Evolutionary conservation across 2,113 vertebrate species (phyloP), one percentile per base, ranked within the genome.

Genomic region (Athene noctua): DNA sequence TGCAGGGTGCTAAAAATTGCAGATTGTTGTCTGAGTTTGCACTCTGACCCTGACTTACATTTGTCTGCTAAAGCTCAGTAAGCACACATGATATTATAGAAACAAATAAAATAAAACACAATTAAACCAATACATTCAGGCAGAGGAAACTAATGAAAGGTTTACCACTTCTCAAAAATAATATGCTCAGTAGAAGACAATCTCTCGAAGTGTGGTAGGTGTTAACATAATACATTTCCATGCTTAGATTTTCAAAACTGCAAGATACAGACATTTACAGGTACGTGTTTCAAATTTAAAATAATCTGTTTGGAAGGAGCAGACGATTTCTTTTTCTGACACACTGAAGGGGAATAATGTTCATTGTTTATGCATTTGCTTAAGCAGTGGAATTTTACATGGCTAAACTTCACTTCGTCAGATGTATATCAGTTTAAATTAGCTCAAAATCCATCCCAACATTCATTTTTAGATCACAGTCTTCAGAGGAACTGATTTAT

Each of bases 201-300:
- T 79, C 78, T 49, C 70, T 75, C 47, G 32, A 80, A 82, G 44
- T 7, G 23, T 66, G 49, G 23, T 70, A 70, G 66, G 40, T 70
- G 58, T 90, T 58, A 95, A 77, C 65, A 55, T 71, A 84, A 89
- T 78, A 59, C 32, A 40, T 91, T 94, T 52, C 47, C 61, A 87
- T 34, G 86, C 65, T 89, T 86, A 44, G 52, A 59, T 84, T 91
- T 92, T 88, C 74, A 91, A 96, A 96, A 68, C 74, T 70, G 66
- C 58, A 79, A 80, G 88, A 92, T 70, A 80, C 49, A 90, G 81
- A 70, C 90, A 54, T 86, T 96, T 88, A 77, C 61, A 90, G 71
- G 82, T 93, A 92, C 40, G 42, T 95, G 92, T 85, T 89, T 96
- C 84, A 93, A 85, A 96, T 92, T 67, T 79, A 65, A 94, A 96